These are phyloP conservation scores for Nymphalis urticae DNA, from an alignment of 2,888 invertebrate genomes.

Conservation along the genomic window DNA sequence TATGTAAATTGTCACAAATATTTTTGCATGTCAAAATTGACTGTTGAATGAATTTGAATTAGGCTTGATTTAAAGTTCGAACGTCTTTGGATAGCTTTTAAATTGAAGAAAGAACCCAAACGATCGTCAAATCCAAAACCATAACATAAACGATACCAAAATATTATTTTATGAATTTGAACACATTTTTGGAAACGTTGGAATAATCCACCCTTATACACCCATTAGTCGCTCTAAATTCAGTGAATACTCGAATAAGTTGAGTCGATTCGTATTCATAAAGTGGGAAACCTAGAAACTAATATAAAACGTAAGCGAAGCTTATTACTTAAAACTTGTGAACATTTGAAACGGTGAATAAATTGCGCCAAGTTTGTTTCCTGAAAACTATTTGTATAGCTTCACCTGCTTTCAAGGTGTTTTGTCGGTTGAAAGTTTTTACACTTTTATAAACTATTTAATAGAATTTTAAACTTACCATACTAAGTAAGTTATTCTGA, in stretches of 20 bases:
- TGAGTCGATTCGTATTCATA: constrained; percentile 50
- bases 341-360: constrained; percentile 48
- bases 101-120: too few relatives aligned
- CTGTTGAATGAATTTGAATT: too few relatives aligned
- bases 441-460: constrained; percentile 8
- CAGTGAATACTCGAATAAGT: constrained; percentile 44
- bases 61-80: too few relatives aligned
- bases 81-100: too few relatives aligned
- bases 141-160: too few relatives aligned
- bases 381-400: constrained; percentile 37
- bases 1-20: neutral
- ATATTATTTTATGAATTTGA: neutral
- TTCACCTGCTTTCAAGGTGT: constrained; percentile 17
- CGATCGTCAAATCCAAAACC: too few relatives aligned
- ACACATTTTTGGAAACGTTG: constrained; percentile 6
- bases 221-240: constrained; percentile 32
- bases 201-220: constrained; percentile 23
- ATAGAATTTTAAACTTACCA: neutral
- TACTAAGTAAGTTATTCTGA: too few relatives aligned
- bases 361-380: constrained; percentile 43
- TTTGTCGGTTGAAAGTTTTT: constrained; percentile 17
- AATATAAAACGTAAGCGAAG: constrained; percentile 51
- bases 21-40: too few relatives aligned
- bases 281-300: constrained; percentile 48
- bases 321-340: constrained; percentile 48